Evolutionary conservation across 2,888 invertebrate species (phyloP), one percentile per base, ranked within the genome.

Genomic region (Cyclophora albipunctata): DNA sequence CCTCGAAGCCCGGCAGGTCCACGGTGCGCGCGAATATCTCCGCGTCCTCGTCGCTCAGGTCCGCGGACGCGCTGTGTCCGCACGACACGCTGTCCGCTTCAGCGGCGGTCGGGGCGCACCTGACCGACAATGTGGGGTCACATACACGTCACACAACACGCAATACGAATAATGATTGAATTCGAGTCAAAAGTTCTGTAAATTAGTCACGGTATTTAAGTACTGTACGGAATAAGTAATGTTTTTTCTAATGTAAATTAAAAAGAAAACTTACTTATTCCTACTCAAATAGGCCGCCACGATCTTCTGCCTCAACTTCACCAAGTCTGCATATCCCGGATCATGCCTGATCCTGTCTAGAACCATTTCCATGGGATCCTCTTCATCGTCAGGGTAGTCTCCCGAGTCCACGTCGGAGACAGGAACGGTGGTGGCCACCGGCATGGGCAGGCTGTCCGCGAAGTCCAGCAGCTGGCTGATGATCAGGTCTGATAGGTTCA

Each of bases 1-100:
- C 96, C 60, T 96, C 95, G 58, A 96, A 93, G 2, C 95, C 94
- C 2, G 95, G 94, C 42, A 95, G 85, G 76, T 95, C 94, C 0
- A 95, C 92, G 4, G 91, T 92, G 53, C 94, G 87, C 0, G 94
- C 93, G 90, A 93, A 94, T 46, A 93, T 90, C 67, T 95, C 95
- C 63, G 90, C 85, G 57, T 93, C 93, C 57, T 93, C 93, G 61
- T 94, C 93, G 46, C 93, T 93, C 51, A 91, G 90, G 58, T 93
- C 93, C 0, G 92, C 90, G 0, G 92, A 90, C 0, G 91, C 85
- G 46, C 90, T 89, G 50, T 90, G 20, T 20, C 20, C 20, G 20
- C 20, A 20, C 20, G 20, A 20, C 20, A 2, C 37, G 37, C 37
- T 2, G 37, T 37, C 37, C 37, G 5, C 37, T 0, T 1, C 37